phyloP scores from a whole-genome alignment of 2,797 vertebrate genomes.

The Sciaenops ocellatus region DNA sequence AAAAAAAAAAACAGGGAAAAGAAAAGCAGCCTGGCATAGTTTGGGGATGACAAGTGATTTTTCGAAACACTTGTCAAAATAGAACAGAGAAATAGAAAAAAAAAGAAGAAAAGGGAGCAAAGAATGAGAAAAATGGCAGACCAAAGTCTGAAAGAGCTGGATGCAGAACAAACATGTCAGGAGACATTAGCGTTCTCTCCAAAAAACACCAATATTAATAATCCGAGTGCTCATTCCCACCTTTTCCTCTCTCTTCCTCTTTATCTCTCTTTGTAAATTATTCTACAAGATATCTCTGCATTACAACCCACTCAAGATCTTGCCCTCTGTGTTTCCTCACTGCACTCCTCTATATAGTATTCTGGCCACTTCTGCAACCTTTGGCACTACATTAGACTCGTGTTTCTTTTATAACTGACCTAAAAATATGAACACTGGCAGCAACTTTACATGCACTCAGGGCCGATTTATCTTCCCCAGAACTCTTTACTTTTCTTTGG shows the following conservation, averaged over 20 bases:
- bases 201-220: constrained; percentile 59
- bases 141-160: constrained; percentile 65
- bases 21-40: constrained; percentile 61
- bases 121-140: constrained; percentile 63
- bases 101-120: constrained; percentile 34
- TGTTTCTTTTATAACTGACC: constrained; percentile 55
- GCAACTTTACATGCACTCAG: constrained; percentile 44
- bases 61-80: constrained; percentile 69
- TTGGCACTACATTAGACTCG: constrained; percentile 30
- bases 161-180: constrained; percentile 70
- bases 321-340: constrained; percentile 54
- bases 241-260: constrained; percentile 42
- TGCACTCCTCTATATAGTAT: constrained; percentile 38
- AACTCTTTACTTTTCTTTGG: constrained; percentile 58
- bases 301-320: constrained; percentile 66
- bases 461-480: constrained; percentile 53
- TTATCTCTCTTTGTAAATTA: constrained; percentile 59
- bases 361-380: constrained; percentile 59
- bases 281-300: constrained; percentile 50
- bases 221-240: constrained; percentile 48
- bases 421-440: constrained; percentile 61
- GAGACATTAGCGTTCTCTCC: constrained; percentile 57
- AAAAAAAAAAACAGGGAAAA: constrained; percentile 1
- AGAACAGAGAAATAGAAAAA: constrained; percentile 58
- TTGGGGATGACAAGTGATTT: constrained; percentile 80